Base-by-base conservation (phyloP, 2,113 vertebrate species). In the Pluvianellus socialis region DNA sequence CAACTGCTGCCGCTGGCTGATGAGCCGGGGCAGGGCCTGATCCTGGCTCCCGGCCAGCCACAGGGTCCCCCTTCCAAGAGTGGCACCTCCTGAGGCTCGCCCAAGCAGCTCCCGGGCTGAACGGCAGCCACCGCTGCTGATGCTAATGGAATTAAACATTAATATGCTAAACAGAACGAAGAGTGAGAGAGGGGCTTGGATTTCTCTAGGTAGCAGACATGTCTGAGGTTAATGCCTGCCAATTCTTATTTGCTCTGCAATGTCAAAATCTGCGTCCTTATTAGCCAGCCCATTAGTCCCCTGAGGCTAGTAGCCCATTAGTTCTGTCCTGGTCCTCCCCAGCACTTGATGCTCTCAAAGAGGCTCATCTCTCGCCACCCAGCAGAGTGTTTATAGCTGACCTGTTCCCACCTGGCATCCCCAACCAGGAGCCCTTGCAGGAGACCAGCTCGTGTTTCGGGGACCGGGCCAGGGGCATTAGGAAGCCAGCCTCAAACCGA, bases 71-170 rank as follows among this genome's bases (percentile, higher is more conserved):
- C 13, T 55, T 42, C 92, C 84, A 30, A 9, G n/a, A 73, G 58
- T 7, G 12, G 85, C 87, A 40, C 50, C 95, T 90, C 89, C 92
- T 2, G 7, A 45, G 91, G 94, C 95, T 96, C 24, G 0, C 28
- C 92, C 76, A 5, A 27, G 86, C 92, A n/a, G 76, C 88, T 91
- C 89, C 91, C 21, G 0, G 83, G 80, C 92, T 82, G 89, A 95
- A 17, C 67, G 0, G 94, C 94, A 62, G 86, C 66, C 91, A 45
- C 80, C 2, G 14, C 95, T 9, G 86, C 89, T 94, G 92, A 94
- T 71, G 94, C 71, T 97, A 97, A 97, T 97, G 92, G 97, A 92
- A 97, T 97, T 92, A 97, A 96, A 92, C 96, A 87, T 96, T 95
- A 91, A 96, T 91, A 97, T 94, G 96, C 95, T 97, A 92, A 97